Base-by-base conservation (phyloP, 2,888 invertebrate species). In the Trichogramma evanescens region DNA sequence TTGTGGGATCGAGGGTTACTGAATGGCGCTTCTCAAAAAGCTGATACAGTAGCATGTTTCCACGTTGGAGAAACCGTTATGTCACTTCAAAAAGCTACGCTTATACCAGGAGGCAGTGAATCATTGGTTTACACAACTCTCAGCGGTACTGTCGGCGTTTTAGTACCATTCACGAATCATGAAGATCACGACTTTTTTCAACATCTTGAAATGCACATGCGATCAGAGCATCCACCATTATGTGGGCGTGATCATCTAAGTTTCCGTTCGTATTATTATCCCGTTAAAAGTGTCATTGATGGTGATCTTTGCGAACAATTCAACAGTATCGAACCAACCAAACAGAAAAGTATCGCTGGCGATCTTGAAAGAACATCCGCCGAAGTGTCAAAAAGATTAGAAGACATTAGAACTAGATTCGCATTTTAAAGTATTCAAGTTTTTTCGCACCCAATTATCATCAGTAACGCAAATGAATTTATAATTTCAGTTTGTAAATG, bases 121-220 rank as follows among this genome's bases (percentile, higher is more conserved):
- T 94, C 95, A 1, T 82, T 99, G 4, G 89, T 99, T 3, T 99
- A 99, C 76, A 93, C 97, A 0, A 97, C 98, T 0, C 77, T 99
- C 9, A 93, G 95, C 63, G 99, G 97, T 4, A 88, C 93, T 0
- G 90, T 97, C 0, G 96, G 96, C 1, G 94, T 95, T 6, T 82
- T 97, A 46, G 89, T 96, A 26, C 95, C 96, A 0, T 96, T 97
- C 73, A 94, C 95, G 0, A 93, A 94, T 13, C 88, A 94, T 70
- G 96, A 98, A 81, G 98, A 99, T 78, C 96, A 95, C 70, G 99
- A 99, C 76, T 98, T 99, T 78, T 99, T 99, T 82, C 97, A 98
- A 75, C 96, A 98, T 80, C 81, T 99, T 65, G 99, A 99, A 79
- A 99, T 99, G 98, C 97, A 99, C 78, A 95, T 99, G 95, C 83